Percentiles rank a stretch among this genome's conserved stretches.
Conservation (phyloP, 2,797 vertebrate species). For the Schizopygopsis pylzovi region DNA sequence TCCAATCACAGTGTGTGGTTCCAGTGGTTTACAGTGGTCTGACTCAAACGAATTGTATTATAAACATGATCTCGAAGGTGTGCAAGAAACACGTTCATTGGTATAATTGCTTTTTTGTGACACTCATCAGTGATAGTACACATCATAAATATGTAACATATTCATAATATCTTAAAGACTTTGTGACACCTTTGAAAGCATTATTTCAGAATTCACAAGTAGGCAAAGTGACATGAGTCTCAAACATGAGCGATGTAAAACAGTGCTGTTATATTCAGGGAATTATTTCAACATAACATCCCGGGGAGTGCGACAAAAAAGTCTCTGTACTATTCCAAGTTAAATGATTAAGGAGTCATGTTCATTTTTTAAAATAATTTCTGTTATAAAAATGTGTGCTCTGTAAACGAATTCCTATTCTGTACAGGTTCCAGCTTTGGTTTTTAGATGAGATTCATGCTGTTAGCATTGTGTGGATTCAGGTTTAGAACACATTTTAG, state of each 20-base stretch:
- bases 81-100: slow-evolving; percentile 40
- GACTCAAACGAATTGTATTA: neutral
- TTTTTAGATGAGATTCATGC: neutral
- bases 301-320: neutral
- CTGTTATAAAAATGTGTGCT: neutral
- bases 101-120: neutral
- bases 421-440: neutral
- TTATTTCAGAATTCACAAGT: slow-evolving; percentile 12
- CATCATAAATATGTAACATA: slow-evolving; percentile 33
- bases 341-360: neutral
- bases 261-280: slow-evolving; percentile 12
- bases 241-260: slow-evolving; percentile 4
- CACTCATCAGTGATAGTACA: slow-evolving; percentile 16
- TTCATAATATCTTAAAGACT: slow-evolving; percentile 31
- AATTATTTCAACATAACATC: slow-evolving; percentile 28
- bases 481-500: too few relatives aligned
- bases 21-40: slow-evolving; percentile 32
- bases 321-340: neutral
- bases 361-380: neutral
- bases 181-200: slow-evolving; percentile 28
- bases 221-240: neutral
- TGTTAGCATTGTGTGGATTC: neutral
- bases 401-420: neutral
- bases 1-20: slow-evolving; percentile 51
- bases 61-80: neutral